phyloP scores from a whole-genome alignment of 2,797 vertebrate genomes.

The Gallinago solitaria region DNA sequence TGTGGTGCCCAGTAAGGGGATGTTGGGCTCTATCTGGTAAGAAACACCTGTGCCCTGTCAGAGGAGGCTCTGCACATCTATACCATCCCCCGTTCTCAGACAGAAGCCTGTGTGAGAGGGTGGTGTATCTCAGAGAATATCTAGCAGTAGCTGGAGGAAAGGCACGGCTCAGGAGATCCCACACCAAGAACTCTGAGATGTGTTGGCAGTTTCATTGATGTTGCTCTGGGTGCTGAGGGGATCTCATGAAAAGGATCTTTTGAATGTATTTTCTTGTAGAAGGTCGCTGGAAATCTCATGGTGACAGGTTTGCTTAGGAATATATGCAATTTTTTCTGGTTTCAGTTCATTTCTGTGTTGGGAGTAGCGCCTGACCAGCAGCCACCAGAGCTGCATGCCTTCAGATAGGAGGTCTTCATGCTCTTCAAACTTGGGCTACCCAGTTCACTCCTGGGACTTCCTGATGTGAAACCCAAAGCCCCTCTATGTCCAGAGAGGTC shows the following conservation, averaged over 20 bases:
- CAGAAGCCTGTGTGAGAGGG: neutral
- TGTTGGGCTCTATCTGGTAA: neutral
- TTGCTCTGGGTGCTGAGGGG: neutral
- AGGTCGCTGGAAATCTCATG: neutral
- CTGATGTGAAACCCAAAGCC: neutral
- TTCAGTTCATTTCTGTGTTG: neutral
- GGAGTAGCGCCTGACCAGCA: neutral
- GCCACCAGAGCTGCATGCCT: rapidly evolving
- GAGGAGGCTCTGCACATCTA: neutral
- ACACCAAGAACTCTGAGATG: neutral
- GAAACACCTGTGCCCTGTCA: rapidly evolving
- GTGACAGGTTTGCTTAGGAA: neutral
- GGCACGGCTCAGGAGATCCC: neutral
- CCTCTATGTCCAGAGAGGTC: no score
- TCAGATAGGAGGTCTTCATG: neutral
- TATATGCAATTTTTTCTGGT: neutral
- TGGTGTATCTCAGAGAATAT: rapidly evolving
- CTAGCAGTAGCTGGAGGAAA: neutral
- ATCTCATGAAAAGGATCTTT: neutral
- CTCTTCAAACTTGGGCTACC: neutral
- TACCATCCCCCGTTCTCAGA: neutral
- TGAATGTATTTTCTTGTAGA: neutral
- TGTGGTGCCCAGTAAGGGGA: neutral
- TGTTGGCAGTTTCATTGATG: neutral
- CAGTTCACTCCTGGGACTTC: neutral